A percentile compares a stretch with the other conserved stretches of the same genome.
Evolutionary conservation across 2,797 vertebrate species (phyloP).

Genomic region (Hoplostethus mediterraneus): DNA sequence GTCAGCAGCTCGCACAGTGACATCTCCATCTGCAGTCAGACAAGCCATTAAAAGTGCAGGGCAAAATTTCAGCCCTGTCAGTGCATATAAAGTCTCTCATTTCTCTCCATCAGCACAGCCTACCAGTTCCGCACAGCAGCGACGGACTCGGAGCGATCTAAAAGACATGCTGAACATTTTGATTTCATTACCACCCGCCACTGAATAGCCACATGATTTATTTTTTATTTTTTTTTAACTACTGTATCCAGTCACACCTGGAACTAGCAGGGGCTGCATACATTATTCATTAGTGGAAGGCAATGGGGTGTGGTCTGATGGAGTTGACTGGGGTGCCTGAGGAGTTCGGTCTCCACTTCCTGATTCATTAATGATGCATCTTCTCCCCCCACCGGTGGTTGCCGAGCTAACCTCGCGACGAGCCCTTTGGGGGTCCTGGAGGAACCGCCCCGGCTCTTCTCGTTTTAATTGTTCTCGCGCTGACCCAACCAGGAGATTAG

Average conservation of each 20-base stretch:
- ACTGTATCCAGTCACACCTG: conserved; percentile 82
- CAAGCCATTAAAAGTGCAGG: conserved; percentile 85
- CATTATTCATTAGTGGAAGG: conserved; percentile 84
- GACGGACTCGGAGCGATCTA: conserved; percentile 75
- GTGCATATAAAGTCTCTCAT: conserved; percentile 85
- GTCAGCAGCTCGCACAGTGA: conserved; percentile 74
- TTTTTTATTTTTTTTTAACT: conserved; percentile 49
- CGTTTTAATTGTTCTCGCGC: conserved; percentile 78
- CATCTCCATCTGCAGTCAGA: conserved; percentile 85
- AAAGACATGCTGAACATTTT: conserved; percentile 84
- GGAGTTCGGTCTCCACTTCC: conserved; percentile 73
- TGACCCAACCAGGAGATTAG: conserved; percentile 72
- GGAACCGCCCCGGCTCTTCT: conserved; percentile 66
- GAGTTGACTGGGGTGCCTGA: conserved; percentile 75
- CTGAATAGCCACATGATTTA: conserved; percentile 87
- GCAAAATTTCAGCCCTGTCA: conserved; percentile 85
- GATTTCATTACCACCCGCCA: conserved; percentile 86
- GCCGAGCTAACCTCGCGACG: conserved; percentile 66
- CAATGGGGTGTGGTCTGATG: conserved; percentile 85
- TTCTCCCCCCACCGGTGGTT: conserved; percentile 66
- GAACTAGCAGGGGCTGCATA: conserved; percentile 74
- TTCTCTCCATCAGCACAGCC: conserved; percentile 86
- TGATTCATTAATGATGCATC: conserved; percentile 82
- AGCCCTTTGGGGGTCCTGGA: conserved; percentile 53
- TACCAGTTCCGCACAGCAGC: conserved; percentile 78